Conservation (phyloP, 2,888 invertebrate species). For the Netelia melanura region DNA sequence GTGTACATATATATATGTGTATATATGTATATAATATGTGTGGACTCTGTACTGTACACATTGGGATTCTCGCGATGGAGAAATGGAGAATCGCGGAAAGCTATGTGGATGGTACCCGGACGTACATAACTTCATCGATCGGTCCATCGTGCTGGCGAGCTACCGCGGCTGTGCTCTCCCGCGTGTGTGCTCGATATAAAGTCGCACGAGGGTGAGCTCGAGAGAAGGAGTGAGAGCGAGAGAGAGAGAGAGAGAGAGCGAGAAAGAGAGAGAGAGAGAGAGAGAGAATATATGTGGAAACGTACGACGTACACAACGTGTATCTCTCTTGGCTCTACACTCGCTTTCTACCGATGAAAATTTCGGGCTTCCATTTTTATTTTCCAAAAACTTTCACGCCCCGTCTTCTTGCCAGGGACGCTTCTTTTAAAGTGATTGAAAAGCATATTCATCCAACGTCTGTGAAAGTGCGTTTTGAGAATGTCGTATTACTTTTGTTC, state of each 20-base stretch:
- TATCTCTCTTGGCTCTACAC: background rate
- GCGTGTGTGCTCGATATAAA: slow-evolving; percentile 70
- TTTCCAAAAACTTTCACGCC: no score
- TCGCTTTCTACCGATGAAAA: background rate
- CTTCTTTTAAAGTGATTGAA: no score
- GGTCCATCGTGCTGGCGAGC: slow-evolving; percentile 54
- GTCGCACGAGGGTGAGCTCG: slow-evolving; percentile 62
- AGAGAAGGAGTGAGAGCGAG: slow-evolving; percentile 43
- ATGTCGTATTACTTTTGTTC: no score
- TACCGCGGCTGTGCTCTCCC: slow-evolving; percentile 31
- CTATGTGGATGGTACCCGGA: slow-evolving; percentile 69
- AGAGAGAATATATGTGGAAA: slow-evolving; percentile 56
- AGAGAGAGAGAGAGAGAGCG: slow-evolving; percentile 65
- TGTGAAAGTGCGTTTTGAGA: no score
- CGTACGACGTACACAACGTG: slow-evolving; percentile 9
- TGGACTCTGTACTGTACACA: background rate
- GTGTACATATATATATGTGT: background rate
- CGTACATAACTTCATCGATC: slow-evolving; percentile 73
- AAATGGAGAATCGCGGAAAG: slow-evolving; percentile 65
- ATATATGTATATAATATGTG: background rate
- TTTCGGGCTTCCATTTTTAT: background rate
- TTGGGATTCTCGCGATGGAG: slow-evolving; percentile 58
- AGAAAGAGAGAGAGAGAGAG: slow-evolving; percentile 60
- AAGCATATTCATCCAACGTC: no score
- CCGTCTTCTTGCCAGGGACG: no score